Evolutionary conservation across 1,140 invertebrate genomes (phyloP), one percentile per base, ranked within the genome.

Genomic region (Drosophila obscura): DNA sequence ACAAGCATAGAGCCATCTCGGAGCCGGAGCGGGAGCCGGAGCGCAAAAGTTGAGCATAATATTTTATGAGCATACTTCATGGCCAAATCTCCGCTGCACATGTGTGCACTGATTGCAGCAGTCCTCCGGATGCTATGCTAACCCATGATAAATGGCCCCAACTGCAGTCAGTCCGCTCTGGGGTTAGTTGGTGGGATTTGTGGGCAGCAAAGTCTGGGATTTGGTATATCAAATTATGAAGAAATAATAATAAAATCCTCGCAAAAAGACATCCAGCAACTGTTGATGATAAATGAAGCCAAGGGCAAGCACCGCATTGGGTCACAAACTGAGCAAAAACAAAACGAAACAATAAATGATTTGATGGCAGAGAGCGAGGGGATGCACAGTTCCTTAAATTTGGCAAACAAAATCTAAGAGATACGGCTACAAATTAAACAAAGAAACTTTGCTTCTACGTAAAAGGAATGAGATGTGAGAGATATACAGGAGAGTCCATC

Each of bases 21-120:
- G 26, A 7, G 66, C 43, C 43, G 60, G 28, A 52, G 62, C 52
- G 45, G 13, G 26, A 7, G 66, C 43, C 43, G 60, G 28, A 52
- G 62, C 52, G 45, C 39, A 63, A 50, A 68, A 73, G 72, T 84
- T 84, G 63, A 75, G 56, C 69, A 81, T 63, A 79, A 87, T 88
- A 83, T 88, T 88, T 88, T 73, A 80, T 72, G 53, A 80, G 76
- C 75, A n/a, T n/a, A 76, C 57, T 87, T 79, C 65, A 76, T 71
- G 73, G 60, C 64, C 50, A 76, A 87, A 76, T 76, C 83, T 65
- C 65, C 48, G 73, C 35, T 67, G 69, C 71, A 74, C 77, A 85
- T 77, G 67, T 68, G 55, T 80, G 73, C 67, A 69, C 67, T 80
- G 76, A 74, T 84, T 84, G 72, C 80, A 83, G 53, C 50, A 59